Conservation (phyloP, 2,888 invertebrate species). For the Nomada goodeniana region DNA sequence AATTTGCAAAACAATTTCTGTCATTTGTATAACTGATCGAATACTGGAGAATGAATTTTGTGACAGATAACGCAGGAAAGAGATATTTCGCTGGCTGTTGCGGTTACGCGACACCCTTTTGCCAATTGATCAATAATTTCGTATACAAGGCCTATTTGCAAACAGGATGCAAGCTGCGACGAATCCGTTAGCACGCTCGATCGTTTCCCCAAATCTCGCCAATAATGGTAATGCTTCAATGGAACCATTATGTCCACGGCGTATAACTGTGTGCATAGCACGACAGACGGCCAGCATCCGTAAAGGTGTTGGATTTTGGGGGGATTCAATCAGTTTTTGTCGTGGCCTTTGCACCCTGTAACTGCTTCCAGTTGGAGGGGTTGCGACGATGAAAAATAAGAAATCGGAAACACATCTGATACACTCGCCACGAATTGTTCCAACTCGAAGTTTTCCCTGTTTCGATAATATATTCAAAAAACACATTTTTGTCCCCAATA, state of each 20-base stretch:
- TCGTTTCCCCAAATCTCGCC: constrained; percentile 83
- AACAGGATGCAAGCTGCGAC: constrained; percentile 83
- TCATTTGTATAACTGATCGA: neutral
- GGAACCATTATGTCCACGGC: constrained; percentile 79
- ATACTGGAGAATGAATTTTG: neutral
- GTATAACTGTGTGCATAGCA: constrained; percentile 79
- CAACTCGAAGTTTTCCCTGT: neutral
- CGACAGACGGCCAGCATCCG: constrained; percentile 75
- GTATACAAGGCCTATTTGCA: constrained; percentile 82
- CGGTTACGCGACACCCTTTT: constrained; percentile 31
- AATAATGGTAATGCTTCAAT: constrained; percentile 82
- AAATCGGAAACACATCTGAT: constrained; percentile 36
- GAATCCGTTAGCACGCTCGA: constrained; percentile 82
- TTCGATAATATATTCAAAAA: neutral
- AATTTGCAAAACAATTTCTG: neutral
- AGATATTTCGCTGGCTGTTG: neutral
- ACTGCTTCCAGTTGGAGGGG: constrained; percentile 41
- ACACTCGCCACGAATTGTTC: neutral
- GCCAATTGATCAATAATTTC: constrained; percentile 78
- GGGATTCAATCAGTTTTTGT: constrained; percentile 75
- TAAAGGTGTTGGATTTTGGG: constrained; percentile 80
- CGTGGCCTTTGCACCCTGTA: constrained; percentile 47
- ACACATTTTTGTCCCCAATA: too few species aligned
- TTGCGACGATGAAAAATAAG: constrained; percentile 38
- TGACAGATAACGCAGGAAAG: too few species aligned